Evolutionary conservation across 2,888 invertebrate species (phyloP).

Genomic region (Tipula helvola): DNA sequence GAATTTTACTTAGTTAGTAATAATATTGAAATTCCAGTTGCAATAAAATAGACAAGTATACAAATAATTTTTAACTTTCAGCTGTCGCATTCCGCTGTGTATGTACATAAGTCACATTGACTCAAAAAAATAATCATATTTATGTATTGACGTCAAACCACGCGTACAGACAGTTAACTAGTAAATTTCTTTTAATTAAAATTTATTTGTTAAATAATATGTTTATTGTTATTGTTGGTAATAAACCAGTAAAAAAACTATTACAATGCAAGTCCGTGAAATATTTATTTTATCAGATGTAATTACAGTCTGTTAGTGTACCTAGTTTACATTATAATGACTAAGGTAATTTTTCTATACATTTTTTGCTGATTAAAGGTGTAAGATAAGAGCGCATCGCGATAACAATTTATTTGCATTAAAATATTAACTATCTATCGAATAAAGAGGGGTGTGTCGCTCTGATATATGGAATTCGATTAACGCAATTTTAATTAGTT

Average conservation of each 20-base stretch:
- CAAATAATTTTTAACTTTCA: too few relatives aligned
- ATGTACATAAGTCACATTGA: neutral
- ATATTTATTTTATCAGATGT: neutral
- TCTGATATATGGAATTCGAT: neutral
- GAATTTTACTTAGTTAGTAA: too few relatives aligned
- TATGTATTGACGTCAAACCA: neutral
- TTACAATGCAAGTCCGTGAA: neutral
- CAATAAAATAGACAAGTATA: too few relatives aligned
- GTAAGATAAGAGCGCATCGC: too few relatives aligned
- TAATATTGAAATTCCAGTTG: too few relatives aligned
- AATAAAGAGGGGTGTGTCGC: neutral
- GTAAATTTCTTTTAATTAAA: neutral
- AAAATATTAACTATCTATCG: too few relatives aligned
- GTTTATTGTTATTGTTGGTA: neutral
- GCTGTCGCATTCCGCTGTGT: too few relatives aligned
- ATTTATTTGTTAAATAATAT: neutral
- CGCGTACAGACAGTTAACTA: neutral
- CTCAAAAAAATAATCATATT: neutral
- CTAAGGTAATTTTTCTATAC: neutral
- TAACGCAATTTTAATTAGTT: neutral
- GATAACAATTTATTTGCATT: too few relatives aligned
- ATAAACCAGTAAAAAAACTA: neutral
- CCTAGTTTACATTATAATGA: neutral
- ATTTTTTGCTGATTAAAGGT: neutral
- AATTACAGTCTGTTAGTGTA: neutral